These are phyloP conservation scores for Dermatemys mawii DNA, from an alignment of 2,113 vertebrate genomes.

Conservation along the genomic window DNA sequence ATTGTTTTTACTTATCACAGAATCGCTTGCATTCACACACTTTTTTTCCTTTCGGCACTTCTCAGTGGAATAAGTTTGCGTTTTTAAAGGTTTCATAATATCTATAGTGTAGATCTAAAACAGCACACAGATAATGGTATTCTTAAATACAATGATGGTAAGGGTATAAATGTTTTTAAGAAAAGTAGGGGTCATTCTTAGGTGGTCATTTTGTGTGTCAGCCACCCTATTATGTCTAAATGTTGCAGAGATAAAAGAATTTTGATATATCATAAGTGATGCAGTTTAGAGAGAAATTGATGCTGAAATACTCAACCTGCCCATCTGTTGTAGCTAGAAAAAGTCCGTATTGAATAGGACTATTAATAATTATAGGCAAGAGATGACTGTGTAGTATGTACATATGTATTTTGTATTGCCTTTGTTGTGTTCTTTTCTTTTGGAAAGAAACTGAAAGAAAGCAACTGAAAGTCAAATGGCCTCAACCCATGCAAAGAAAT, in stretches of 20 bases:
- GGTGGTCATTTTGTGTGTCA: not conserved
- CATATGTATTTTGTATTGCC: not conserved
- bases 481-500: not conserved
- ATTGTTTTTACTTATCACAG: not conserved
- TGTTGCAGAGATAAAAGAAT: not conserved
- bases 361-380: not conserved
- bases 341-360: not conserved
- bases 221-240: not conserved
- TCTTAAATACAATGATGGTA: not conserved
- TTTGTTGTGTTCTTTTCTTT: not conserved
- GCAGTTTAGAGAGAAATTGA: not conserved
- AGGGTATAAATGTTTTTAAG: not conserved
- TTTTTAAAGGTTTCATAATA: not conserved
- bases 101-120: not conserved
- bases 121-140: not conserved
- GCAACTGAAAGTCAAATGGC: not conserved
- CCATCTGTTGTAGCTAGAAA: not conserved
- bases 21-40: not conserved
- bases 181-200: not conserved
- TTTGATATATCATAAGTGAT: not conserved
- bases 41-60: not conserved
- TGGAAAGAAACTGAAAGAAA: not conserved
- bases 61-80: not conserved
- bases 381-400: fast-evolving
- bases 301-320: not conserved